Evolutionary conservation across 1,140 invertebrate species (phyloP).

Genomic region (Hormaphis cornu): DNA sequence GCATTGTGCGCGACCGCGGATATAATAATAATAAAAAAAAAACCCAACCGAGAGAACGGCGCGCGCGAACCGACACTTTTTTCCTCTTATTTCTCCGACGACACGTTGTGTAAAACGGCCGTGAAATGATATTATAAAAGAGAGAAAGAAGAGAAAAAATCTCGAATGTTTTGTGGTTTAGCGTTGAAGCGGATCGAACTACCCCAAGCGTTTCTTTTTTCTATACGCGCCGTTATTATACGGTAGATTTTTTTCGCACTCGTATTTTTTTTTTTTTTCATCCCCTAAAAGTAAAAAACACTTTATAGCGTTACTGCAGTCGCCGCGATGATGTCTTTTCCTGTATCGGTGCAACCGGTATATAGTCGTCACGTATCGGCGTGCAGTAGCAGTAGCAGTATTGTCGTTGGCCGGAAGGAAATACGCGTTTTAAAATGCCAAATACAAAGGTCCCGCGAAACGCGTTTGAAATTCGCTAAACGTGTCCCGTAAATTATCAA

Average conservation of each 20-base stretch:
- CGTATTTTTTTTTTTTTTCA: too few relatives aligned
- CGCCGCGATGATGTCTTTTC: too few relatives aligned
- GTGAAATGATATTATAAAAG: conserved; percentile 16
- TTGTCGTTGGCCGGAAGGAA: too few relatives aligned
- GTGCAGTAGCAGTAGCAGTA: too few relatives aligned
- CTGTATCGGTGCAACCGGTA: too few relatives aligned
- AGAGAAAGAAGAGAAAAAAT: neutral
- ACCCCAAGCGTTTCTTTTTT: conserved; percentile 14
- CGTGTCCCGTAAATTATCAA: too few relatives aligned
- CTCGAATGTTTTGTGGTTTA: conserved; percentile 28
- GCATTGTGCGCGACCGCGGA: too few relatives aligned
- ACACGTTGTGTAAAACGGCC: conserved; percentile 18
- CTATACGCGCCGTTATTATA: neutral
- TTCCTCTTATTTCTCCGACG: too few relatives aligned
- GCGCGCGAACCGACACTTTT: conserved; percentile 16
- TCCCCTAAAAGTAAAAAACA: conserved; percentile 18
- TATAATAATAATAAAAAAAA: conserved; percentile 22
- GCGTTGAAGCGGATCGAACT: conserved; percentile 24
- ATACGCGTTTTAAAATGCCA: too few relatives aligned
- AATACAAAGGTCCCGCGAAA: too few relatives aligned
- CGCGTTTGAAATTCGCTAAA: too few relatives aligned
- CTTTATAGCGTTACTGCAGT: conserved; percentile 10
- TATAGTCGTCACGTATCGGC: too few relatives aligned
- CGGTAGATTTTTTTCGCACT: conserved; percentile 14
- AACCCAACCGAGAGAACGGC: neutral